Percentiles rank a stretch among this genome's conserved stretches.
Conservation (phyloP, 2,797 vertebrate genomes). For the Hydrolagus colliei region DNA sequence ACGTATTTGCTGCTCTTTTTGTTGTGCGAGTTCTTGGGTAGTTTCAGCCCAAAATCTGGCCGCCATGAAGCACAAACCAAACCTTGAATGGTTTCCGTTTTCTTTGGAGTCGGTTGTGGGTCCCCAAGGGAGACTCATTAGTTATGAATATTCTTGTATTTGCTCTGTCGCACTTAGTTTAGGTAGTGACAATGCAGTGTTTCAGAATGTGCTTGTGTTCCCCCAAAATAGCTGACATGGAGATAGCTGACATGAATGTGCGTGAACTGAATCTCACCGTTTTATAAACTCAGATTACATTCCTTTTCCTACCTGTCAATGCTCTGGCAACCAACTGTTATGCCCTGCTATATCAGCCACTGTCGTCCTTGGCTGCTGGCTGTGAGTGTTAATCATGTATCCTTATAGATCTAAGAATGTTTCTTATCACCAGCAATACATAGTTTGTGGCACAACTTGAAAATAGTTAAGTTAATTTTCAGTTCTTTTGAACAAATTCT, state of each 20-base stretch:
- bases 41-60: background rate
- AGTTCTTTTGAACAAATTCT: background rate
- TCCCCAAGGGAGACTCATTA: background rate
- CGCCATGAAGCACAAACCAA: background rate
- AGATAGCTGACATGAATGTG: background rate
- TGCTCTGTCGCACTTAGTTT: background rate
- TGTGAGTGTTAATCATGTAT: background rate
- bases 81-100: background rate
- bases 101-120: background rate
- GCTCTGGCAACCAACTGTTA: slow-evolving; percentile 1
- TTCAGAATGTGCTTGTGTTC: background rate
- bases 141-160: background rate
- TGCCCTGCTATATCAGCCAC: background rate
- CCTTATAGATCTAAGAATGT: background rate
- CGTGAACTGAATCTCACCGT: background rate
- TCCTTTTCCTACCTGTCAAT: background rate
- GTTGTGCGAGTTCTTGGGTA: background rate
- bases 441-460: background rate
- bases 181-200: background rate
- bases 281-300: background rate
- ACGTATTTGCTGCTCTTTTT: background rate
- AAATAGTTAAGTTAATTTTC: background rate
- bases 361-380: background rate
- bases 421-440: background rate
- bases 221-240: background rate